A percentile compares a stretch with the other conserved stretches of the same genome.
Evolutionary conservation across 1,140 invertebrate genomes (phyloP).

Genomic region (Trichomalopsis sarcophagae): DNA sequence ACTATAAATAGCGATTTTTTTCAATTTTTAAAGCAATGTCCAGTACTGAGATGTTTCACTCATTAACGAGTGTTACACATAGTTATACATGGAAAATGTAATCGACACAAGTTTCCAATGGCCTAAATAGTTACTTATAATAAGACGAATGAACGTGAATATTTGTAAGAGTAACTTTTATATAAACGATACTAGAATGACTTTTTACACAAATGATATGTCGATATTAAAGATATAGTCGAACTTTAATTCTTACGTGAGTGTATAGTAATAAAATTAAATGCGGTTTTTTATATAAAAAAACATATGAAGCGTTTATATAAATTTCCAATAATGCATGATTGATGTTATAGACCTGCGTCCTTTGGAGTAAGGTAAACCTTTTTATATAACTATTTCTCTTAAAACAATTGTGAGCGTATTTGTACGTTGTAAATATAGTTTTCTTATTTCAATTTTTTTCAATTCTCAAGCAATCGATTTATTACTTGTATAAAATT

Average conservation of each 20-base stretch:
- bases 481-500: constrained; percentile 45
- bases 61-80: constrained; percentile 6
- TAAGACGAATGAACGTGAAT: constrained; percentile 43
- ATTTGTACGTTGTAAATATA: constrained; percentile 40
- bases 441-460: constrained; percentile 22
- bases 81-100: constrained; percentile 33
- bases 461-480: constrained; percentile 18
- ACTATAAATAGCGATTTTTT: constrained; percentile 15
- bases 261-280: constrained; percentile 28
- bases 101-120: constrained; percentile 50
- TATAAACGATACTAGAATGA: constrained; percentile 36
- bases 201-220: constrained; percentile 47
- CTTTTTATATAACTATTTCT: constrained; percentile 17
- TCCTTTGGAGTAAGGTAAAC: constrained; percentile 9
- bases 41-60: constrained; percentile 20
- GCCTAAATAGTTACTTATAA: constrained; percentile 54
- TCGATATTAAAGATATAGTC: constrained; percentile 31
- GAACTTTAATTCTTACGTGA: constrained; percentile 24
- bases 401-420: constrained; percentile 10
- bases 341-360: constrained; percentile 9
- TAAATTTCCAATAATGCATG: constrained; percentile 33
- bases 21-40: constrained; percentile 38
- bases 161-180: constrained; percentile 46
- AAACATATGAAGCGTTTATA: background rate
- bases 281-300: constrained; percentile 25